Base-by-base conservation (phyloP, 64 coral and sea anemone species). In the Trachythela sp. region DNA sequence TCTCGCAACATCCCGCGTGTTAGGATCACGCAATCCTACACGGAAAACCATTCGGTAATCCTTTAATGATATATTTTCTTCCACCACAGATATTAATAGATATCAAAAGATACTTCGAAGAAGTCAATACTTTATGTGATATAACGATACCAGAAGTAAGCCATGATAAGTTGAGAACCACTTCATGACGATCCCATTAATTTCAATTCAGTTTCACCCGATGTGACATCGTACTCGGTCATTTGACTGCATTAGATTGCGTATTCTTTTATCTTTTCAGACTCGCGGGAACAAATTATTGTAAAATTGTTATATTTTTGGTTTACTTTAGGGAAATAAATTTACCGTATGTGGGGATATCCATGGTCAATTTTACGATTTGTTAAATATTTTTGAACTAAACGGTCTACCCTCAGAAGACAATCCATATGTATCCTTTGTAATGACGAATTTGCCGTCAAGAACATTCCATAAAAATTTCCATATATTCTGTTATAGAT, bases 361-460 rank as follows among this genome's bases (percentile, higher is more conserved):
- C n/a, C 95, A 97, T 92, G 95, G 95, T 9, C 95, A 97, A 88
- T 97, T 94, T 86, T 97, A 97, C 86, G 95, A 97, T 76, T 89
- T 97, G 48, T 90, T 97, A 64, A 97, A 97, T 39, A 90, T 97
- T 67, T 97, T 97, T 86, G 72, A 86, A 72, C 64, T 97, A 1
- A 97, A 97, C 91, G 95, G 93, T 43, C 17, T 92, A 40, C 95
- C 95, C 20, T 91, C 92, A 32, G 41, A 87, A 40, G 92, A 97
- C 54, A 97, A 97, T 70, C 95, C 95, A 48, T 97, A 97, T 92
- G 95, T 97, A 97, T 97, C 95, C 93, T 97, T 97, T 86, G 14
- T 18, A 54, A 54, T 54, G 51, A 10, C 9, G 9, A 10, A 10
- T 54, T 54, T 18, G 22, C 9, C 9, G 9, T 10, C 51, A 54